Conservation (phyloP, 2,888 invertebrate species). For the Nasonovia ribisnigri region DNA sequence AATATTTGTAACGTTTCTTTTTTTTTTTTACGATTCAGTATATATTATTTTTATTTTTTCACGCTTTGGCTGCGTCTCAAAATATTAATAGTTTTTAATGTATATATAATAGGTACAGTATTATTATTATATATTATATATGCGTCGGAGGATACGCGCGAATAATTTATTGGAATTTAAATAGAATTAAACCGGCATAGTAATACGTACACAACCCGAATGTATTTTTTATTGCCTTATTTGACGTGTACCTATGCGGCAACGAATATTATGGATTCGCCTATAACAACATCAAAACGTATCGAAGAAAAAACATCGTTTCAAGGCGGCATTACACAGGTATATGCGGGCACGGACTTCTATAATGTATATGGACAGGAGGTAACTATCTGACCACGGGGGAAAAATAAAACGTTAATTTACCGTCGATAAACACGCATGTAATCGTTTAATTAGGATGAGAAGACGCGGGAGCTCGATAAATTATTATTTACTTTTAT, state of each 20-base stretch:
- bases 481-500: slow-evolving; percentile 1
- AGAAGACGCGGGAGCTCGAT: slow-evolving; percentile 10
- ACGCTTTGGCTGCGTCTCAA: slow-evolving; percentile 43
- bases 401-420: neutral
- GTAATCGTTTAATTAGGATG: neutral
- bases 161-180: slow-evolving; percentile 46
- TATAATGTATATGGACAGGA: neutral
- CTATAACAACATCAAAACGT: neutral
- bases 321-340: neutral
- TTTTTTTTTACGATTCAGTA: neutral
- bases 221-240: neutral
- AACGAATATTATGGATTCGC: neutral
- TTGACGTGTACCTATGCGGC: neutral
- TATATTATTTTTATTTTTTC: neutral
- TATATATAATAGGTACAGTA: slow-evolving; percentile 5
- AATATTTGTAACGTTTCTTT: slow-evolving; percentile 19
- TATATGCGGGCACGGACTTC: neutral
- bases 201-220: neutral
- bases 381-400: neutral
- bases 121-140: neutral
- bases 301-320: neutral
- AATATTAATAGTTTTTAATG: slow-evolving; percentile 47
- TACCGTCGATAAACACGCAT: neutral
- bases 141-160: neutral
- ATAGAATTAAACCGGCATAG: slow-evolving; percentile 24